Evolutionary conservation across 2,888 invertebrate genomes (phyloP), one percentile per base, ranked within the genome.

Genomic region (Epinotia bilunana): DNA sequence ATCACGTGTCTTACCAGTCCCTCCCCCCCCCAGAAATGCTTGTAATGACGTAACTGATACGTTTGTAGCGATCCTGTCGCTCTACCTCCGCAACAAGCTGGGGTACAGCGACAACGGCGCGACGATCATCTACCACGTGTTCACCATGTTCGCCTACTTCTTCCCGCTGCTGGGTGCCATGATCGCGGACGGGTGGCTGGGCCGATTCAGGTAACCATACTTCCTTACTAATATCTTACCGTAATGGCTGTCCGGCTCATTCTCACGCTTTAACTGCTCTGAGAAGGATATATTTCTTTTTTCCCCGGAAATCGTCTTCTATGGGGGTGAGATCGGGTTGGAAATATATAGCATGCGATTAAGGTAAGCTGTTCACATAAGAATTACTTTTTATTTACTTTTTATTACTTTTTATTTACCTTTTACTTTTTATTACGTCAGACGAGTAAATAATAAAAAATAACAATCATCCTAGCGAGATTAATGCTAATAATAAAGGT

Each of bases 101-200:
- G 90, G 94, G 0, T 98, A 96, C 89, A 88, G 90, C 20, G 96
- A 97, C 82, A 95, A 97, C 80, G 95, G 95, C 0, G 96, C 99
- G 0, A 99, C 98, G 0, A 95, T 98, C 72, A 95, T 98, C 74
- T 99, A 97, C 90, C 99, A 99, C 88, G 91, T 95, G 3, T 99
- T 99, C 90, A 96, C 96, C 0, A 97, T 98, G 96, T 94, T 99
- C 81, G 98, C 97, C 12, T 99, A 98, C 93, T 96, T 98, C 90
- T 97, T 97, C 79, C 98, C 99, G 0, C 81, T 99, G 2, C 83
- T 98, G 46, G 99, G 99, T 2, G 99, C 99, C 39, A 97, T 99
- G 84, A 91, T 99, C 57, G 98, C 99, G 0, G 99, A 99, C 90
- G 98, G 98, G 76, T 96, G 96, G 93, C 94, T 99, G 62, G 99